Evolutionary conservation across 2,888 invertebrate species (phyloP).

Genomic region (Luffia ferchaultella): DNA sequence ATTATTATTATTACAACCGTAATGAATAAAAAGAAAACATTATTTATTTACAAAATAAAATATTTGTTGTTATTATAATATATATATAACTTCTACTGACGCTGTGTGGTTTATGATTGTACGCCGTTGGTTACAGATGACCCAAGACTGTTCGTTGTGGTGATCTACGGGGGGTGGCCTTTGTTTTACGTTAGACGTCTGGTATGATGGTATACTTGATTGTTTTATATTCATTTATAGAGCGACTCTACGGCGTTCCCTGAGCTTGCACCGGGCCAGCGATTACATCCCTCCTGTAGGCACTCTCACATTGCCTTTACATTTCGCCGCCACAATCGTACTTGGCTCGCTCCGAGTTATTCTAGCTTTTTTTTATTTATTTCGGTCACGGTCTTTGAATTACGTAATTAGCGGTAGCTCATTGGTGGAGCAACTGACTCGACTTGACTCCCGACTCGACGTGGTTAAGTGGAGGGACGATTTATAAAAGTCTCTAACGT

Average conservation of each 20-base stretch:
- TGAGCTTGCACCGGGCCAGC: background rate
- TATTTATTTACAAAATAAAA: no score
- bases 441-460: background rate
- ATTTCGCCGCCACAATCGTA: conserved; percentile 33
- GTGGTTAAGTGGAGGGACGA: background rate
- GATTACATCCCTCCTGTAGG: background rate
- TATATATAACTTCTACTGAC: no score
- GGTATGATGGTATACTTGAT: no score
- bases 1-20: no score
- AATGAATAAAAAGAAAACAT: no score
- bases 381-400: conserved; percentile 55
- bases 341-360: conserved; percentile 22
- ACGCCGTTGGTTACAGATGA: no score
- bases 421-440: conserved; percentile 32
- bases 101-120: no score
- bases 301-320: conserved; percentile 3
- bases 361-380: conserved; percentile 40
- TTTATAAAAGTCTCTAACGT: background rate
- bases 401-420: conserved; percentile 55
- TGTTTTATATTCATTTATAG: background rate
- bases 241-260: background rate
- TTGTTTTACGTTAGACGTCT: no score
- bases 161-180: no score
- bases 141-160: no score
- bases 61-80: no score